Evolutionary conservation across 2,888 invertebrate species (phyloP), one percentile per base, ranked within the genome.

Genomic region (Pachymerium ferrugineum): DNA sequence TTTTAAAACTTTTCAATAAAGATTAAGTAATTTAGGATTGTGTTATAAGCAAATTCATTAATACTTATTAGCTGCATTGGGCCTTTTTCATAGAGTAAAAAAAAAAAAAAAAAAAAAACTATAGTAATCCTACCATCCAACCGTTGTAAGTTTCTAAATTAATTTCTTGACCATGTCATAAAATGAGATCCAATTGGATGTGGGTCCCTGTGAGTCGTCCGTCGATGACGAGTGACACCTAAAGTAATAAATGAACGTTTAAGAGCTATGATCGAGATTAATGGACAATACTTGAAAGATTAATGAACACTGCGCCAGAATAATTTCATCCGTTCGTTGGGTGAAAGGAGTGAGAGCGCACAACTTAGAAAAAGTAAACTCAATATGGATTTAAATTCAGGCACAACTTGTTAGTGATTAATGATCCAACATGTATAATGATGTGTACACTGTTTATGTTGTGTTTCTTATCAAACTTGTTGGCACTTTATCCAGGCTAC

Each of bases 271-370:
- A 68, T 68, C 68, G 68, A 68, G 68, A 68, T 68, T 68, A 68
- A 68, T 68, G 68, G 68, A 68, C 68, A 68, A 68, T 68, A 68
- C 68, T 68, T 68, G 68, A 68, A 68, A 68, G 68, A 68, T 68
- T 68, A 68, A 68, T 68, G 68, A 68, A 68, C 68, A 68, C 28
- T 68, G 68, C 68, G 31, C 68, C 31, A 28, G 68, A 68, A 68
- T 68, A 31, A 68, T 68, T 68, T 68, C 68, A 68, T 54, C 47
- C 47, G 47, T 54, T 68, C 68, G 68, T 31, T 31, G 4, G 3
- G 31, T 68, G 29, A 31, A 68, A 31, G 68, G 29, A 68, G 30
- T 29, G 68, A 68, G 28, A 28, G 68, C 68, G 28, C 68, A 30
- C 25, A 14, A 68, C 31, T 68, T 28, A 54, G 47, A 54, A 29